Base-by-base conservation (phyloP, 2,797 vertebrate species). In the Oreochromis mossambicus region DNA sequence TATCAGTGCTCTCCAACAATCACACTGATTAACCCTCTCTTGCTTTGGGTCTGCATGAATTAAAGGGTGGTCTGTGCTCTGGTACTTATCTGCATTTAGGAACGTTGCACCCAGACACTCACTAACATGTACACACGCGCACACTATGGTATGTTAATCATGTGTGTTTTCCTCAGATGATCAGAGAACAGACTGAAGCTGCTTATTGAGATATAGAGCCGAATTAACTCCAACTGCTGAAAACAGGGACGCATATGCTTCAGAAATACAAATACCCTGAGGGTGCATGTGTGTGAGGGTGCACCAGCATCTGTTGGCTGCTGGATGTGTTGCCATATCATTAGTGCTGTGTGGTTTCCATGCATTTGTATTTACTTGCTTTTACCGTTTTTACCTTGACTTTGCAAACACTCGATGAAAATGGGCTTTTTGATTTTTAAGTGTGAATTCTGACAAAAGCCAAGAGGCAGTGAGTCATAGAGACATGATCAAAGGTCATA, bases 191-290 rank as follows among this genome's bases (percentile, higher is more conserved):
- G 89, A 83, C 86, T 85, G 92, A 82, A 90, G 88, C 92, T 93
- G 92, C 75, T 93, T 92, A 92, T 92, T 90, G 90, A 91, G 92
- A 93, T 93, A 92, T 56, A 61, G 86, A 91, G 83, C 68, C 46
- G 46, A 85, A 91, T 91, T 91, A 93, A 89, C 90, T 92, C 86
- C 88, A 90, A 89, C 88, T 89, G 90, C 77, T 91, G 80, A 91
- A 89, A 90, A 87, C 85, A 88, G 70, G 26, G 50, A 73, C 78
- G 34, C 90, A 90, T 90, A 92, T 91, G 93, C 87, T 91, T 92
- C 87, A 83, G 87, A 91, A 88, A 85, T 84, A 82, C 86, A 90
- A 91, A 93, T 84, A 91, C 87, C 93, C 91, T 0, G 41, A 86
- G 90, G 92, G 83, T 73, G 80, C 24, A 41, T 86, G 63, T 86